Evolutionary conservation across 2,113 vertebrate genomes (phyloP).

Genomic region (Holacanthus passer): DNA sequence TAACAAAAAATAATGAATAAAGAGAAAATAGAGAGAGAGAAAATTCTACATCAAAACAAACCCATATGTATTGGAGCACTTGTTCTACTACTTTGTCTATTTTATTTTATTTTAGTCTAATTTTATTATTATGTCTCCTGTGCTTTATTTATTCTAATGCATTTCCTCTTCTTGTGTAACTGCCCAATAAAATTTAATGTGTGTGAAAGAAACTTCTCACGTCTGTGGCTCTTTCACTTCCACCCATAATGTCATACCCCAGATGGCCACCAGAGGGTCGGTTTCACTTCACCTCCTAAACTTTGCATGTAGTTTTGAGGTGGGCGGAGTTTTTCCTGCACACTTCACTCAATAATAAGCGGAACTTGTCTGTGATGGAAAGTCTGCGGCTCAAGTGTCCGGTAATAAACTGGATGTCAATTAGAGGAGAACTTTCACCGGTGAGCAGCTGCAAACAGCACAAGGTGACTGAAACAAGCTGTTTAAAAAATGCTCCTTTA

Average conservation of each 20-base stretch:
- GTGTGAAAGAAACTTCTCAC: too few species aligned
- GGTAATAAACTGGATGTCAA: slow-evolving; percentile 35
- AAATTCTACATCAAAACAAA: too few species aligned
- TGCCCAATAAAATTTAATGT: too few species aligned
- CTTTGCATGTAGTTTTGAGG: slow-evolving; percentile 19
- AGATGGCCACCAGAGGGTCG: slow-evolving; percentile 37
- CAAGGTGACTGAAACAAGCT: slow-evolving; percentile 27
- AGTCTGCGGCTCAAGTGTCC: slow-evolving; percentile 31
- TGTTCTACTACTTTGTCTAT: too few species aligned
- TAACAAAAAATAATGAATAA: background rate
- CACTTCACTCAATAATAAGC: slow-evolving; percentile 52
- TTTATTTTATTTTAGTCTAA: too few species aligned
- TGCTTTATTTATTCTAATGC: too few species aligned
- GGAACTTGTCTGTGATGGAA: slow-evolving; percentile 26
- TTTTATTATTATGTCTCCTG: too few species aligned
- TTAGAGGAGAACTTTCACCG: slow-evolving; percentile 28
- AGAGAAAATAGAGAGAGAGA: too few species aligned
- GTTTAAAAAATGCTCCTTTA: too few species aligned
- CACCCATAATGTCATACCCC: slow-evolving; percentile 1
- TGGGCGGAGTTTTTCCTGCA: slow-evolving; percentile 54
- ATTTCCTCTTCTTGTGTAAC: too few species aligned
- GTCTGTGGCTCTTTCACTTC: too few species aligned
- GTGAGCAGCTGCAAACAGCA: slow-evolving; percentile 14
- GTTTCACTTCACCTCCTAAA: slow-evolving; percentile 21
- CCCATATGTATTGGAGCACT: too few species aligned